Percentiles rank a stretch among this genome's conserved stretches.
Conservation (phyloP, 2,113 vertebrate species). For the Corvus moneduloides region DNA sequence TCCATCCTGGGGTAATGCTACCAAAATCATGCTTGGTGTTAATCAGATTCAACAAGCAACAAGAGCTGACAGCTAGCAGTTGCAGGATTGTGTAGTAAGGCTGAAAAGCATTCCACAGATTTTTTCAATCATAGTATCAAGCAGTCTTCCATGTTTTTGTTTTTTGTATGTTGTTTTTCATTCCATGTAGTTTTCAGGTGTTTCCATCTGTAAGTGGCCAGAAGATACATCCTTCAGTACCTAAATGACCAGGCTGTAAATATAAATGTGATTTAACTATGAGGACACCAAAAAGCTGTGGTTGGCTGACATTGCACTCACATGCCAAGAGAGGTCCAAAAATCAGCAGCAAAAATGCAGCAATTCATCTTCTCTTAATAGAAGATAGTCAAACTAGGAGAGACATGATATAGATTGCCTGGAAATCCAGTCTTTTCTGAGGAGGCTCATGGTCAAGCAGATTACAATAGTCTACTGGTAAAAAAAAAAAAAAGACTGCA, state of each 20-base stretch:
- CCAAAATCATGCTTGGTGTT: background rate
- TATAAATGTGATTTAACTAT: background rate
- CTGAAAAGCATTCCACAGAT: background rate
- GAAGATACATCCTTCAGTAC: background rate
- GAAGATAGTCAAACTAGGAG: background rate
- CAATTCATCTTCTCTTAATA: background rate
- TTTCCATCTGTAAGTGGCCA: background rate
- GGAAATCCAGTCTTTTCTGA: background rate
- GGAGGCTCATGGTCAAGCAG: background rate
- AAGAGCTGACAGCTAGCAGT: background rate
- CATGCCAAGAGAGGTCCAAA: background rate
- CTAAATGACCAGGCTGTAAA: background rate
- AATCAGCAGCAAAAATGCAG: background rate
- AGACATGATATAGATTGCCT: background rate
- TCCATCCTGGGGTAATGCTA: background rate
- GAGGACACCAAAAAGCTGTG: background rate
- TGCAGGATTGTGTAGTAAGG: background rate
- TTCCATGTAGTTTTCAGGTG: background rate
- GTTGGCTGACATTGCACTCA: background rate
- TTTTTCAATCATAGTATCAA: background rate
- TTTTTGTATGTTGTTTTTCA: background rate
- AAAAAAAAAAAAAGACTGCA: background rate
- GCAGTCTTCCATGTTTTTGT: background rate
- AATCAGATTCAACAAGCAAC: background rate
- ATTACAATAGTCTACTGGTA: background rate